Conservation (phyloP, 2,113 vertebrate species). For the Lamprotornis superbus region DNA sequence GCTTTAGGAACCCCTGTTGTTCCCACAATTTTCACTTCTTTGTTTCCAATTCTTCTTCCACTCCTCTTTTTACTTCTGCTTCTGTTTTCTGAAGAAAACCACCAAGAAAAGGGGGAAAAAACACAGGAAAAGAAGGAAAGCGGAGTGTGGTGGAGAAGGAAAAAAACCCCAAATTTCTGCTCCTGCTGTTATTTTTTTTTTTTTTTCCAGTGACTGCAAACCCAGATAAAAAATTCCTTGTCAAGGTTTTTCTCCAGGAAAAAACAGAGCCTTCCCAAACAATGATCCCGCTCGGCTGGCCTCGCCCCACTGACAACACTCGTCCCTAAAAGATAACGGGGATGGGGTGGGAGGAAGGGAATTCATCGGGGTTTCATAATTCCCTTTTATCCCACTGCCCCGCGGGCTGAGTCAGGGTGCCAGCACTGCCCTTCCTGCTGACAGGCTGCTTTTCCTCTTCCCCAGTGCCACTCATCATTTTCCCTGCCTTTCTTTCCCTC, state of each 20-base stretch:
- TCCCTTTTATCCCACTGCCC: not conserved
- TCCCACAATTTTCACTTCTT: not conserved
- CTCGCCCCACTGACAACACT: not conserved
- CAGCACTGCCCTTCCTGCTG: slow-evolving; percentile 24
- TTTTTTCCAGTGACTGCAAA: not conserved
- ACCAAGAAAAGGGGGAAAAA: not conserved
- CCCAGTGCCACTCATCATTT: not conserved
- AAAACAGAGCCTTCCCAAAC: not conserved
- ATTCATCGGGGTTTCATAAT: not conserved
- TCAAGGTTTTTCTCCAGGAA: not conserved
- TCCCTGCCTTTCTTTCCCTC: not conserved
- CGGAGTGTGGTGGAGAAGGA: not conserved
- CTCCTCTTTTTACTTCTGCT: not conserved
- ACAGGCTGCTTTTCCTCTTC: not conserved
- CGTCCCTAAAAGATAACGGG: not conserved
- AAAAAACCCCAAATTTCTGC: not conserved
- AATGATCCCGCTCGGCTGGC: rapidly evolving
- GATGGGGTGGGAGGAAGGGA: not conserved
- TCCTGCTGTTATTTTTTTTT: not conserved
- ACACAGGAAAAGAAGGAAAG: not conserved
- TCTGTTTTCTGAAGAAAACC: not conserved
- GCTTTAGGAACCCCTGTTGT: not conserved
- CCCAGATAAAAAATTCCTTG: not conserved
- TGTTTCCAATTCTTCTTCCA: not conserved
- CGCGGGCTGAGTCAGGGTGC: not conserved